These are phyloP conservation scores for Balaeniceps rex DNA, from an alignment of 2,113 vertebrate species.

Conservation along the genomic window DNA sequence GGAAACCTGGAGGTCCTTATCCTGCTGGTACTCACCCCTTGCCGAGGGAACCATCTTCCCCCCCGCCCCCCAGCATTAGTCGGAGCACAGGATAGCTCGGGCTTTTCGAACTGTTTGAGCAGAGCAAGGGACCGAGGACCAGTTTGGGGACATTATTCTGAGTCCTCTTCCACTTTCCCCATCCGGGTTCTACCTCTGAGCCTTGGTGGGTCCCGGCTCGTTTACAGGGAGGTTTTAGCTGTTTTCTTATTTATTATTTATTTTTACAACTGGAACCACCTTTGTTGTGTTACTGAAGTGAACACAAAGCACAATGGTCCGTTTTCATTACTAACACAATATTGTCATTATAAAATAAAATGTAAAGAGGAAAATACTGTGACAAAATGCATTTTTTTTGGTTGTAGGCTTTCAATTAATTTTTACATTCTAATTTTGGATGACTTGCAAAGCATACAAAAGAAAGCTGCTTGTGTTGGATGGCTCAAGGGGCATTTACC, in stretches of 20 bases:
- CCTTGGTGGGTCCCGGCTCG: background rate
- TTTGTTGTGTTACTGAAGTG: background rate
- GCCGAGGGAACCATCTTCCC: background rate
- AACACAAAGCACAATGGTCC: background rate
- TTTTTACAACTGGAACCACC: slow-evolving; percentile 65
- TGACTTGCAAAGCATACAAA: background rate
- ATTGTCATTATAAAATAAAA: slow-evolving; percentile 57
- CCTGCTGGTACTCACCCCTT: background rate
- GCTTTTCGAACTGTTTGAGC: background rate
- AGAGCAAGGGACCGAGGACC: background rate
- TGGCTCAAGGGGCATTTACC: background rate
- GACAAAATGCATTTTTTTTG: background rate
- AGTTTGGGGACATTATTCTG: background rate
- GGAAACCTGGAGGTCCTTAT: background rate
- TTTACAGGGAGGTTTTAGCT: background rate
- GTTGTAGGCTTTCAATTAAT: background rate
- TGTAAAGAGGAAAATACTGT: background rate
- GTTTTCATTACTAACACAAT: background rate
- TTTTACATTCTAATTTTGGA: background rate
- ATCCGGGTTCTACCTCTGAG: slow-evolving; percentile 22
- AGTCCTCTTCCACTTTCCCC: background rate
- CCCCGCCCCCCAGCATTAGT: background rate
- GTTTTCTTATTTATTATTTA: slow-evolving; percentile 71
- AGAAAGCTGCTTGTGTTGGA: background rate
- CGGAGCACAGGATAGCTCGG: fast-evolving